A percentile compares a stretch with the other conserved stretches of the same genome.
phyloP scores from a whole-genome alignment of 2,113 vertebrate genomes.

The Mustelus asterias region DNA sequence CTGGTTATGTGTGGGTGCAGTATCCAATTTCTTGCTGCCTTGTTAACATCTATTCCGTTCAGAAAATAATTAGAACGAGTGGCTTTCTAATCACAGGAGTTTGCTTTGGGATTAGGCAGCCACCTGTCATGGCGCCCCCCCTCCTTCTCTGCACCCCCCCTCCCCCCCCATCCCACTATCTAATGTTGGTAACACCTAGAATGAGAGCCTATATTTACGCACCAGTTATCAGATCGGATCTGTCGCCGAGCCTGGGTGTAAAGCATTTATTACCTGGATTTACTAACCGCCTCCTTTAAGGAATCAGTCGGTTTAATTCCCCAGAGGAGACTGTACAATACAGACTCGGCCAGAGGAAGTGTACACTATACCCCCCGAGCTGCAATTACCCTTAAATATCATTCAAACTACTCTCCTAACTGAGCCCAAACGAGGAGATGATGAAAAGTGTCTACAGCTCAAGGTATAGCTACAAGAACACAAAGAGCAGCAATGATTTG shows the following conservation, averaged over 20 bases:
- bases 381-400: slow-evolving; percentile 17
- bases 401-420: neutral
- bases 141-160: neutral
- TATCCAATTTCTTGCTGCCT: neutral
- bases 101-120: slow-evolving; percentile 15
- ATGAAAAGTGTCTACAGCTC: neutral
- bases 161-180: neutral
- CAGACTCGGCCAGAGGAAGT: neutral
- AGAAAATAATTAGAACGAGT: slow-evolving; percentile 7
- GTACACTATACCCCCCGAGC: neutral
- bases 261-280: neutral
- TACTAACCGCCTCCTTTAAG: neutral
- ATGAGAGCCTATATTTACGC: neutral
- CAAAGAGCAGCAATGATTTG: neutral
- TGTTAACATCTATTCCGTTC: neutral
- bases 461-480: neutral
- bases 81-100: slow-evolving; percentile 7
- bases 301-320: neutral
- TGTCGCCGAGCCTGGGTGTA: neutral
- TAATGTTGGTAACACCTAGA: neutral
- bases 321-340: neutral
- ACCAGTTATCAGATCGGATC: neutral
- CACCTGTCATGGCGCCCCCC: neutral
- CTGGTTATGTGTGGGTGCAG: neutral
- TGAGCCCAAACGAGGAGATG: neutral